Base-by-base conservation (phyloP, 2,113 vertebrate species). In the Trochalopteron elliotii region DNA sequence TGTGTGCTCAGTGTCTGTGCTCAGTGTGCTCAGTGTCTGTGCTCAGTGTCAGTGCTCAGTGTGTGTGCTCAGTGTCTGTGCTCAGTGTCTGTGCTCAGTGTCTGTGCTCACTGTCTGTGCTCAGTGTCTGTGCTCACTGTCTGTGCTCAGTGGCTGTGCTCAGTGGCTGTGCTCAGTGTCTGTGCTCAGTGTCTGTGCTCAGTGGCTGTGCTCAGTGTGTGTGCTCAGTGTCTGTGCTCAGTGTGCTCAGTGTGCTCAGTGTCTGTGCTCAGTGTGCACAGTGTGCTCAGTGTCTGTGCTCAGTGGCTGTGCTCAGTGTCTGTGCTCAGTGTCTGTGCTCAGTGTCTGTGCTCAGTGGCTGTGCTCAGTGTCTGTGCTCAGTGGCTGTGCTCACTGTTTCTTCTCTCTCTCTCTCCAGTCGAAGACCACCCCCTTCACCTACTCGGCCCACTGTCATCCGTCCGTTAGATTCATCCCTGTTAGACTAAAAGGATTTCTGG, bases 341-440 rank as follows among this genome's bases (percentile, higher is more conserved):
- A 49, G 47, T 49, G 27, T 71, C 5, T 37, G 71, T 74, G 42
- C 71, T 47, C 35, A 49, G 9, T 59, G 27, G 69, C 5, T 45
- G 71, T 74, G 40, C 40, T 40, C 40, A 40, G 40, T 40, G 40
- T 40, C 40, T 40, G 40, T 40, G 40, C 71, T 37, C 33, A 47
- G 6, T 59, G 52, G 55, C 84, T 89, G 95, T 91, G 75, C 90
- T 96, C 84, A 95, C 17, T 94, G 83, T 95, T 87, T 95, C 83
- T 98, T 95, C 76, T 96, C 87, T 97, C 93, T 98, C 44, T 63
- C 60, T 63, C 39, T 42, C 95, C 97, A 98, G 98, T 97, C 97
- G 97, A 97, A 98, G 98, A 97, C 98, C 98, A 93, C 98, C 98
- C 97, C 98, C 98, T 95, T 98, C 98, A 97, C 98, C 98, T 97